Percentiles rank a stretch among this genome's conserved stretches.
Conservation (phyloP, 1,140 invertebrate species). For the Meteorus sp. region DNA sequence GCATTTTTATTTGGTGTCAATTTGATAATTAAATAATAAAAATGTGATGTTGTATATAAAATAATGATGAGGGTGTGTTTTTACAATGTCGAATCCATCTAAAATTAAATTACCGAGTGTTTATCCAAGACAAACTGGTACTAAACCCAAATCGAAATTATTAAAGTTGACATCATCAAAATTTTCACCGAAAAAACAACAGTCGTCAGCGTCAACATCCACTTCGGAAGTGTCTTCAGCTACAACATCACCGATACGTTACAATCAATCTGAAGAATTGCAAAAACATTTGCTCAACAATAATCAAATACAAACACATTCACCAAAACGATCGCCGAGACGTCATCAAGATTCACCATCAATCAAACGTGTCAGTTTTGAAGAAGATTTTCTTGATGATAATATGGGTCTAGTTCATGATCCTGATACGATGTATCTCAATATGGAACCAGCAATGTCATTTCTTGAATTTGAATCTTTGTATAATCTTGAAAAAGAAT, state of each 20-base stretch:
- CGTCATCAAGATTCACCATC: slow-evolving; percentile 7
- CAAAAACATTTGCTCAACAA: slow-evolving; percentile 12
- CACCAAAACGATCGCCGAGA: slow-evolving; percentile 30
- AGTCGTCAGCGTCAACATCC: slow-evolving; percentile 23
- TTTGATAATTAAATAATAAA: too few species aligned
- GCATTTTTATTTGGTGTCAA: too few species aligned
- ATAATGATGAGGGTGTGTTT: slow-evolving; percentile 21
- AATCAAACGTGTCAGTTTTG: not conserved
- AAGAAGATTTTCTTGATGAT: slow-evolving; percentile 31
- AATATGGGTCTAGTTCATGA: slow-evolving; percentile 38
- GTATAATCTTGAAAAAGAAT: slow-evolving; percentile 46
- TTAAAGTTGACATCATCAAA: slow-evolving; percentile 34
- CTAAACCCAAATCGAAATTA: slow-evolving; percentile 43
- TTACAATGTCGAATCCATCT: slow-evolving; percentile 40
- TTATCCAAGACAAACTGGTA: slow-evolving; percentile 34
- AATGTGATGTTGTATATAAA: not conserved
- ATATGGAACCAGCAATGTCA: slow-evolving; percentile 40
- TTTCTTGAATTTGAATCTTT: slow-evolving; percentile 48
- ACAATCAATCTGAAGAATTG: slow-evolving; percentile 22
- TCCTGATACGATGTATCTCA: slow-evolving; percentile 19
- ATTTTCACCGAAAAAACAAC: slow-evolving; percentile 28
- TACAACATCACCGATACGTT: slow-evolving; percentile 18
- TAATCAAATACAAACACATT: slow-evolving; percentile 21
- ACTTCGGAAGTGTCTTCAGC: slow-evolving; percentile 9
- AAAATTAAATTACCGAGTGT: slow-evolving; percentile 35